Evolutionary conservation across 1,140 invertebrate species (phyloP), one percentile per base, ranked within the genome.

Genomic region (Rhagoletis zephyria): DNA sequence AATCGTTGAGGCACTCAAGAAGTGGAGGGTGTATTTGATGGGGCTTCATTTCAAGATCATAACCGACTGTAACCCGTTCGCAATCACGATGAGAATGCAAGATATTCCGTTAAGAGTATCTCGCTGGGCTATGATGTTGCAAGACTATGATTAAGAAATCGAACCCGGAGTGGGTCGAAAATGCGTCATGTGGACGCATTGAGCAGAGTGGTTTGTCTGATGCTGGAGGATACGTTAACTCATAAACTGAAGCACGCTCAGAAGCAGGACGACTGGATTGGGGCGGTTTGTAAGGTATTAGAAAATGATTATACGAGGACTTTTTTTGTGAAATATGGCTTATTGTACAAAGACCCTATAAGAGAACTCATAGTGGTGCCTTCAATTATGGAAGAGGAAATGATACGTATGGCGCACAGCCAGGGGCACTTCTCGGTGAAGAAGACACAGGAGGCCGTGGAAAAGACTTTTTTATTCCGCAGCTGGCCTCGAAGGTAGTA

Each of bases 61-160:
- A 86, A 64, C 51, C 6, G 48, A 70, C 19, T 51, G 61, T 56
- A n/a, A 45, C n/a, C 45, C 86, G 30, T 87, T 87, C 65, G 19
- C 59, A 12, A 86, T 86, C 63, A 64, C 86, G 16, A 87, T 60
- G 51, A 48, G 30, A 30, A 74, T 74, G 42, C 16, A 70, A 9
- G 65, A 87, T 16, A 65, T 87, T 19, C 65, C 51, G 2, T 19
- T 19, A 10, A 74, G 65, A 60, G 51, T 87, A 16, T 51, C 65
- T 14, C 61, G 51, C 3, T 87, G 86, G 64, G 65, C 51, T n/a
- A 60, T 74, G 48, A 74, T 74, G 7, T 10, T 87, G 9, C 86
- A 87, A 74, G 86, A 87, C n/a, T 87, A 74, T 74, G 6, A 5
- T 14, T 87, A 87, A 3, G 51, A 70, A 0, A 87, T 87, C 12